phyloP scores from a whole-genome alignment of 1,140 invertebrate genomes.

The Calliopsis andreniformis region DNA sequence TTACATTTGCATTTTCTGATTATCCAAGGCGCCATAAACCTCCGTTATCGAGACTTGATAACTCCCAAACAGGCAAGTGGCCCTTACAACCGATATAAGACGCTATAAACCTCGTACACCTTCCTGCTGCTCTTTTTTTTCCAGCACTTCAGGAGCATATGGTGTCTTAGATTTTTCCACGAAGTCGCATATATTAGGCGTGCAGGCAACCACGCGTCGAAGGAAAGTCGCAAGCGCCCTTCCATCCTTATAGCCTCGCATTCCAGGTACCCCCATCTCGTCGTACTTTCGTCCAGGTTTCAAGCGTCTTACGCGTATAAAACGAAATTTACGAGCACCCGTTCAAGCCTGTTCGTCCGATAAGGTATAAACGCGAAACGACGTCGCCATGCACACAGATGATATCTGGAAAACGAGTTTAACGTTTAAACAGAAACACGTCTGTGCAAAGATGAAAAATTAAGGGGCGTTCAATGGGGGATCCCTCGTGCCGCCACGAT shows the following conservation, averaged over 20 bases:
- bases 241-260: too few relatives aligned
- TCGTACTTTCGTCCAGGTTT: background rate
- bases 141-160: background rate
- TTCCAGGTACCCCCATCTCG: slow-evolving; percentile 16
- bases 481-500: slow-evolving; percentile 51
- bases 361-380: background rate
- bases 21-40: too few relatives aligned
- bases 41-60: too few relatives aligned
- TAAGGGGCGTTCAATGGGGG: slow-evolving; percentile 16
- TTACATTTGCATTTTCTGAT: too few relatives aligned
- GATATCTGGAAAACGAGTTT: slow-evolving; percentile 29
- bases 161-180: slow-evolving; percentile 1
- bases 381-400: slow-evolving; percentile 9
- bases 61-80: too few relatives aligned
- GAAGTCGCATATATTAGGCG: background rate
- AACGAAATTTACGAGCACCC: background rate
- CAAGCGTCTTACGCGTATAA: background rate
- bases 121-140: too few relatives aligned
- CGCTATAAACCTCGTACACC: too few relatives aligned
- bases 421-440: slow-evolving; percentile 21
- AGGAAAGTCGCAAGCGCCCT: background rate
- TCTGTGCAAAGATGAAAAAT: slow-evolving; percentile 32
- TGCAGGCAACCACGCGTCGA: background rate
- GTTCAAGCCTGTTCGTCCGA: background rate
- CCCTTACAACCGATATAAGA: too few relatives aligned